Evolutionary conservation across 2,888 invertebrate species (phyloP).

Genomic region (Augochlorella aurata): DNA sequence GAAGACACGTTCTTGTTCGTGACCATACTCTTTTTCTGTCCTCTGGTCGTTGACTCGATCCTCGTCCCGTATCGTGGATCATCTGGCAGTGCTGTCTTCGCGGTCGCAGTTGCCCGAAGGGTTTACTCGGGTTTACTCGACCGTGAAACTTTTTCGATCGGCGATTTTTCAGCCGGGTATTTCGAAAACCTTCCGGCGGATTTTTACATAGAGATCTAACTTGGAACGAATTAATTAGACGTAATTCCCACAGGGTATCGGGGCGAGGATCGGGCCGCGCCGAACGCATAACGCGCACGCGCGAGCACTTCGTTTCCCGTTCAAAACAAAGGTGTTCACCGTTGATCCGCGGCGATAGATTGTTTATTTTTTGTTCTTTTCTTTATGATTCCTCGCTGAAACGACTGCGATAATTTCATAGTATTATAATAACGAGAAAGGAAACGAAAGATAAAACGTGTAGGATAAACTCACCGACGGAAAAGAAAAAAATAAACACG

Average conservation of each 20-base stretch:
- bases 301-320: slow-evolving; percentile 41
- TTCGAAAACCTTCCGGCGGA: not conserved
- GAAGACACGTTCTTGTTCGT: slow-evolving; percentile 39
- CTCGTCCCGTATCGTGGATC: slow-evolving; percentile 21
- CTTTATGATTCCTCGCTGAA: slow-evolving; percentile 64
- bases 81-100: not conserved
- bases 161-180: slow-evolving; percentile 18
- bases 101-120: no score
- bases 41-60: slow-evolving; percentile 43
- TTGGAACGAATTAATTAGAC: slow-evolving; percentile 12
- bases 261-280: slow-evolving; percentile 46
- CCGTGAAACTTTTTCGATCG: not conserved
- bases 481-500: slow-evolving; percentile 18
- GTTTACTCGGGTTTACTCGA: no score
- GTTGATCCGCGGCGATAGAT: slow-evolving; percentile 48
- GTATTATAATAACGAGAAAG: slow-evolving; percentile 63
- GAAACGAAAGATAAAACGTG: slow-evolving; percentile 33
- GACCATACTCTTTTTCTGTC: slow-evolving; percentile 4
- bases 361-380: slow-evolving; percentile 37
- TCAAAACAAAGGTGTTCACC: slow-evolving; percentile 33
- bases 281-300: slow-evolving; percentile 18
- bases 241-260: not conserved
- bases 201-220: slow-evolving; percentile 31
- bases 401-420: slow-evolving; percentile 69
- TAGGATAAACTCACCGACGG: slow-evolving; percentile 32